Evolutionary conservation across 1,140 invertebrate species (phyloP).

Genomic region (Chelonus insularis): DNA sequence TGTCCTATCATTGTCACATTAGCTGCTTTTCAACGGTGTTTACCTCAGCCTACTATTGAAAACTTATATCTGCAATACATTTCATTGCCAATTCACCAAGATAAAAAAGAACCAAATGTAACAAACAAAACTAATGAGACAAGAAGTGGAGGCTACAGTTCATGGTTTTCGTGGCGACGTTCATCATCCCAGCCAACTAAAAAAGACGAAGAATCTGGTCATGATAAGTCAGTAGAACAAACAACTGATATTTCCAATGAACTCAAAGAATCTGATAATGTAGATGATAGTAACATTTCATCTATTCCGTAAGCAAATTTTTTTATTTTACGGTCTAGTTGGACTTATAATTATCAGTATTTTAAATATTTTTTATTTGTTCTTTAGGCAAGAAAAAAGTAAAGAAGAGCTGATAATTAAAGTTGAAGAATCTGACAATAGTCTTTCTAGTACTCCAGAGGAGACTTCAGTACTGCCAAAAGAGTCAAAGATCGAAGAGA

Average conservation of each 20-base stretch:
- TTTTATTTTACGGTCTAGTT: too few relatives aligned
- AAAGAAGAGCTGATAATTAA: not conserved
- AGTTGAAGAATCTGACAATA: slow-evolving; percentile 35
- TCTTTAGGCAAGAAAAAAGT: not conserved
- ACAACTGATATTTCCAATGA: slow-evolving; percentile 11
- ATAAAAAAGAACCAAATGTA: slow-evolving; percentile 42
- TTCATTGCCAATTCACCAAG: slow-evolving; percentile 46
- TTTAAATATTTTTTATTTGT: too few relatives aligned
- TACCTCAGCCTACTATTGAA: slow-evolving; percentile 64
- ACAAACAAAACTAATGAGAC: slow-evolving; percentile 45
- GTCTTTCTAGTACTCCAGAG: slow-evolving; percentile 41
- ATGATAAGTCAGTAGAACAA: slow-evolving; percentile 25
- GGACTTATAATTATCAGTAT: too few relatives aligned
- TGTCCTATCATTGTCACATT: slow-evolving; percentile 84
- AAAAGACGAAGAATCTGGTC: slow-evolving; percentile 39
- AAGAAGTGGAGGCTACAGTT: slow-evolving; percentile 53
- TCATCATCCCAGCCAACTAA: slow-evolving; percentile 48
- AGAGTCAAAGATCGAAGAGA: slow-evolving; percentile 31
- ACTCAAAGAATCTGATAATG: slow-evolving; percentile 19
- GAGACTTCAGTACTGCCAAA: slow-evolving; percentile 36
- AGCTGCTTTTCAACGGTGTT: slow-evolving; percentile 78
- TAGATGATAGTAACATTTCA: slow-evolving; percentile 23
- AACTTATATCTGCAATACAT: slow-evolving; percentile 57
- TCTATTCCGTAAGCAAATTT: not conserved
- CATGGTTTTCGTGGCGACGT: slow-evolving; percentile 67